Percentiles rank a stretch among this genome's conserved stretches.
phyloP scores from a whole-genome alignment of 1,140 invertebrate genomes.

The Drosophila pseudoobscura region DNA sequence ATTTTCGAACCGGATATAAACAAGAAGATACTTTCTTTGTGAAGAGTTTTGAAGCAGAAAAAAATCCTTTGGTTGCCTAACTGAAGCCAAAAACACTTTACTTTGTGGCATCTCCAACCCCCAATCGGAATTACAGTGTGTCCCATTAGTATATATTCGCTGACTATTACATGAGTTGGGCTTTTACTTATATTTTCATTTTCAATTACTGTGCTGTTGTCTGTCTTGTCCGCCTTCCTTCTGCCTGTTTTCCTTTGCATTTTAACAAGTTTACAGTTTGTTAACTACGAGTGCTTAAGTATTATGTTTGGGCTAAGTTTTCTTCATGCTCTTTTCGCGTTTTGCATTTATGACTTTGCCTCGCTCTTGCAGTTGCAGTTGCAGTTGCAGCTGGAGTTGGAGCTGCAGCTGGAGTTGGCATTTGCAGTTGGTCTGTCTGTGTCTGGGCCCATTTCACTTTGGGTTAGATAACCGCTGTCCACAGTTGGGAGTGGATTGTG shows the following conservation, averaged over 20 bases:
- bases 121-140: slow-evolving; percentile 33
- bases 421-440: slow-evolving; percentile 32
- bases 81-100: slow-evolving; percentile 7
- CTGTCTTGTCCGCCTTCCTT: slow-evolving; percentile 37
- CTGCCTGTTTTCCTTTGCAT: slow-evolving; percentile 44
- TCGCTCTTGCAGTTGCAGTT: slow-evolving; percentile 42
- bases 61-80: background rate
- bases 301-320: slow-evolving; percentile 61
- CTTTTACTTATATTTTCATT: slow-evolving; percentile 47
- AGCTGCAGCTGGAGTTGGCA: slow-evolving; percentile 13
- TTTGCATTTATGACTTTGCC: slow-evolving; percentile 40
- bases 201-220: slow-evolving; percentile 47
- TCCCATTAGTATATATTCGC: slow-evolving; percentile 45
- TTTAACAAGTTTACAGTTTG: slow-evolving; percentile 78
- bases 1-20: too few relatives aligned
- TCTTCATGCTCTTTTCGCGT: slow-evolving; percentile 53
- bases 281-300: slow-evolving; percentile 64
- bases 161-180: slow-evolving; percentile 60
- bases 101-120: background rate
- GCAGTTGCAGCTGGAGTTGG: slow-evolving; percentile 41
- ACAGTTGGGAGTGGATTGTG: background rate
- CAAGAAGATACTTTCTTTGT: too few relatives aligned
- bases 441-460: slow-evolving; percentile 67
- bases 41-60: background rate
- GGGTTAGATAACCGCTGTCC: slow-evolving; percentile 66